These are phyloP conservation scores for Dicyrtoma fusca DNA, from an alignment of 2,888 invertebrate genomes.

Conservation along the genomic window DNA sequence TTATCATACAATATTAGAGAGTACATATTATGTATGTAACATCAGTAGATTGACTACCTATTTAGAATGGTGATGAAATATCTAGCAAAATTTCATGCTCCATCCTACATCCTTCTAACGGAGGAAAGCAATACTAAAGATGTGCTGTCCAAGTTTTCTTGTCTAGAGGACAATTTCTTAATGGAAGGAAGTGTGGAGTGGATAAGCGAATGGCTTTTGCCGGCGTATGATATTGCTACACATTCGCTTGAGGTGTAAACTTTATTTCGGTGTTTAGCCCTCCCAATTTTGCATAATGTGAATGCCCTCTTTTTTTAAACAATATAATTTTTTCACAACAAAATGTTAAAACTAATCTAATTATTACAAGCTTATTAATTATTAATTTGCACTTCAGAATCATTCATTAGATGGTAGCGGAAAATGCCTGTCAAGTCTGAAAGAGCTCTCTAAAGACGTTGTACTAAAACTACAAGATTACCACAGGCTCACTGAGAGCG, in stretches of 20 bases:
- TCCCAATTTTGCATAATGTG: no score
- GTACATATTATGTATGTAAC: no score
- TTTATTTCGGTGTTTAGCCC: no score
- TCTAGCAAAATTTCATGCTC: slow-evolving; percentile 30
- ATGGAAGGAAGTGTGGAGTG: background rate
- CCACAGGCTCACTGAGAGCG: background rate
- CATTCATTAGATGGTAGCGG: no score
- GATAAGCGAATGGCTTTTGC: background rate
- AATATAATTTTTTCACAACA: background rate
- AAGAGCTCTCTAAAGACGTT: background rate
- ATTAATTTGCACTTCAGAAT: background rate
- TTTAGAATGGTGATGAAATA: slow-evolving; percentile 9
- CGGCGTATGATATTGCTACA: background rate
- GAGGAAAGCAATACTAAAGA: background rate
- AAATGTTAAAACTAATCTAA: background rate
- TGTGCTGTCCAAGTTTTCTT: background rate
- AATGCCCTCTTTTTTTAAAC: no score
- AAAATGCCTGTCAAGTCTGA: no score
- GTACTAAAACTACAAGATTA: background rate
- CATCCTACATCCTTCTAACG: slow-evolving; percentile 2
- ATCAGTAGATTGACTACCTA: background rate
- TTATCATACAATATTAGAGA: background rate
- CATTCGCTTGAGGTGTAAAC: background rate
- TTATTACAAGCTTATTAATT: background rate
- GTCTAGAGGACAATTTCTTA: background rate